Evolutionary conservation across 2,888 invertebrate genomes (phyloP).

Genomic region (Idaea aversata): DNA sequence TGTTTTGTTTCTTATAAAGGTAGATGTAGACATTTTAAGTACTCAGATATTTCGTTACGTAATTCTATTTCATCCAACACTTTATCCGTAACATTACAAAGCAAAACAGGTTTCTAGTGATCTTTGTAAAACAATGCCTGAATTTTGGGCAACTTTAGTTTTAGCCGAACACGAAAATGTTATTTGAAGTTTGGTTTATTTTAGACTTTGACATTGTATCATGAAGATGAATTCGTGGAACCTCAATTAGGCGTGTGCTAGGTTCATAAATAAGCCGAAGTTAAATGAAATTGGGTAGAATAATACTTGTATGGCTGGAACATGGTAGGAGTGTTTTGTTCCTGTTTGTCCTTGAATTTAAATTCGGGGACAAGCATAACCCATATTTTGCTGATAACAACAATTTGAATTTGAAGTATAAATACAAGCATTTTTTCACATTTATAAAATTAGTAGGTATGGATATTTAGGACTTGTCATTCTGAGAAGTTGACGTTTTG

Average conservation of each 20-base stretch:
- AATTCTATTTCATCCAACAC: neutral
- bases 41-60: neutral
- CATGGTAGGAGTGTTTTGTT: too few species aligned
- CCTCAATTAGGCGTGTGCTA: neutral
- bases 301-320: neutral
- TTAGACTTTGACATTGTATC: neutral
- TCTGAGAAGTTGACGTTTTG: too few species aligned
- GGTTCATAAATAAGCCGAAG: neutral
- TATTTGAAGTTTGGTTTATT: neutral
- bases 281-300: neutral
- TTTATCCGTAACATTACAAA: neutral
- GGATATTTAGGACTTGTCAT: too few species aligned
- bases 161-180: neutral
- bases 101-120: neutral
- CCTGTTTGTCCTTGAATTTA: too few species aligned
- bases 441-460: too few species aligned
- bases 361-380: too few species aligned
- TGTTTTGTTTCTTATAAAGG: neutral
- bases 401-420: too few species aligned
- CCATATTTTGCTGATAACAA: too few species aligned
- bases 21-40: neutral
- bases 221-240: neutral
- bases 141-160: neutral
- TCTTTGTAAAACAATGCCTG: neutral
- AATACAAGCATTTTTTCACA: too few species aligned